Percentiles rank a stretch among this genome's conserved stretches.
Evolutionary conservation across 2,113 vertebrate species (phyloP).

Genomic region (Corvus cornix): DNA sequence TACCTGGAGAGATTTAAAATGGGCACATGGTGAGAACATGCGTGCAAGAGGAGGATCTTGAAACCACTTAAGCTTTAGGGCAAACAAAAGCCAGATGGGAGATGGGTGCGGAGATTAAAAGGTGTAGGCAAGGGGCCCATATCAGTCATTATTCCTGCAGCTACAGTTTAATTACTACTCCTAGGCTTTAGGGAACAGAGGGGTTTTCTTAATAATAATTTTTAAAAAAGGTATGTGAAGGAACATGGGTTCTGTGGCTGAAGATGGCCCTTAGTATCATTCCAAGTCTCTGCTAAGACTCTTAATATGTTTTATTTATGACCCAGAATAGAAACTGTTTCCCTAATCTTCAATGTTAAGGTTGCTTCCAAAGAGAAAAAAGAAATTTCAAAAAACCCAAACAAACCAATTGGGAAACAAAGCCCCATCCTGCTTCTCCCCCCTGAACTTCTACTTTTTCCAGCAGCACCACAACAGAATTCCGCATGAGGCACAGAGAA

Average conservation of each 20-base stretch:
- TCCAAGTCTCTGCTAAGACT: neutral
- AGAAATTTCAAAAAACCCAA: neutral
- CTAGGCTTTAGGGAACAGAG: neutral
- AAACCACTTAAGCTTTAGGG: slow-evolving; percentile 20
- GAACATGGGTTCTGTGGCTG: neutral
- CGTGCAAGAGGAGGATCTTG: neutral
- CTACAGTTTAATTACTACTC: slow-evolving; percentile 15
- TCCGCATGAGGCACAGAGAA: neutral
- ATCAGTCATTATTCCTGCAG: slow-evolving; percentile 27
- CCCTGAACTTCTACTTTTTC: neutral
- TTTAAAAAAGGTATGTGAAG: neutral
- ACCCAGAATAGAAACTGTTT: neutral
- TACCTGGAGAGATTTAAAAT: slow-evolving; percentile 27
- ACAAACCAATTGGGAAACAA: neutral
- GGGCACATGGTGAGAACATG: neutral
- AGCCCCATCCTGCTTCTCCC: neutral
- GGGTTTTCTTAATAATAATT: neutral
- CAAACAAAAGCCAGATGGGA: slow-evolving; percentile 44
- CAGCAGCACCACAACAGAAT: neutral
- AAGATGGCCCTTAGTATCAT: neutral
- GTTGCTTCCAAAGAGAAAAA: neutral
- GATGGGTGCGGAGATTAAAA: neutral
- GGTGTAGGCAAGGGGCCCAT: neutral
- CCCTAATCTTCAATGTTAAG: neutral
- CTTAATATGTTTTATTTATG: neutral